Base-by-base conservation (phyloP, 2,797 vertebrate genomes). In the Fundulus diaphanus region DNA sequence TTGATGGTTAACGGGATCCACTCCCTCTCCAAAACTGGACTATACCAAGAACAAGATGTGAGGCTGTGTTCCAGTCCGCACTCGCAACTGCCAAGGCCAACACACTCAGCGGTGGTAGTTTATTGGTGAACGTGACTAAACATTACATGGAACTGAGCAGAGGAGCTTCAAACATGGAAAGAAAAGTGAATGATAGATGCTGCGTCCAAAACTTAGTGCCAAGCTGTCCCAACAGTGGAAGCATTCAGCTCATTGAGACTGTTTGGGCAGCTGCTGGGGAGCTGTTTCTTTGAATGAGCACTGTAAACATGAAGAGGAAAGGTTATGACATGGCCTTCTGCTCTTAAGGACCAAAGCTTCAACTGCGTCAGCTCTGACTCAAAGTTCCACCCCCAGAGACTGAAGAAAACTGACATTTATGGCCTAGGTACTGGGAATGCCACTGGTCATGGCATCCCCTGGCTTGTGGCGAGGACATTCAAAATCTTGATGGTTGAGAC, bases 211-310 rank as follows among this genome's bases (percentile, higher is more conserved):
- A 93, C 89, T 83, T 68, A 88, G 88, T 73, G 85, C 86, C 80
- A 79, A 79, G 87, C 89, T 91, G 83, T 91, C 87, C 86, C 85
- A 90, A 94, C 93, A 94, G 90, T 91, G 83, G 88, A 87, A 77
- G 89, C 90, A 92, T 94, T 94, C 86, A 94, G 87, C 86, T 89
- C 80, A 46, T 82, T 72, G 84, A 52, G 85, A 91, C 88, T 94
- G 86, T 94, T 93, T 93, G 90, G 90, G 90, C 93, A 94, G 93
- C 93, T 94, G 93, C 82, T 91, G 78, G 88, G 83, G 88, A 87
- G 90, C 81, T 82, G 87, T 87, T 89, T 90, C 88, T 90, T 86
- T 92, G 87, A 93, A 91, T 85, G 84, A 80, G 83, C 83, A 92
- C 89, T 91, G 91, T 91, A 94, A 94, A 93, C 90, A 92, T 70